These are phyloP conservation scores for Epiblema foenella DNA, from an alignment of 2,888 invertebrate species.

Conservation along the genomic window DNA sequence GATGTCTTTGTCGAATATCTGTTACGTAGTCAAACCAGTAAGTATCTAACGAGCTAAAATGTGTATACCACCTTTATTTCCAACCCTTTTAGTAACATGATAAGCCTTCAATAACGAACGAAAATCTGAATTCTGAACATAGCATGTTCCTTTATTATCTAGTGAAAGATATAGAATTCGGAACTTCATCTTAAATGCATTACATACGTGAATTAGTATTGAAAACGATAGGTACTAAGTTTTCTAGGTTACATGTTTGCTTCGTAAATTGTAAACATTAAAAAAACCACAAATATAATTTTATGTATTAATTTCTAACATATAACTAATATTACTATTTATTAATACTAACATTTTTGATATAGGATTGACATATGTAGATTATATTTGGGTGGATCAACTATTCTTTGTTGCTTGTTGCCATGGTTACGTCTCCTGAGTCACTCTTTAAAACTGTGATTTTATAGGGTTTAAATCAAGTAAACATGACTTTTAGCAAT, in stretches of 20 bases:
- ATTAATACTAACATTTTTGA: no score
- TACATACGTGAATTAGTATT: neutral
- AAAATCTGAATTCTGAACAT: neutral
- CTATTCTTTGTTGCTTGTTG: no score
- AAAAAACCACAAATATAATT: neutral
- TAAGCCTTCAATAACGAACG: conserved; percentile 12
- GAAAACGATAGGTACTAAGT: neutral
- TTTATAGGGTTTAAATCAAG: no score
- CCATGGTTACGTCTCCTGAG: no score
- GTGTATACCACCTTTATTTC: conserved; percentile 10
- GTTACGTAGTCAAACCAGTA: conserved; percentile 25
- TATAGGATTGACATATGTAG: no score
- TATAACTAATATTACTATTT: no score
- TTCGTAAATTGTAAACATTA: neutral
- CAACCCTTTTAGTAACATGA: conserved; percentile 27
- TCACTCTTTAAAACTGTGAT: no score
- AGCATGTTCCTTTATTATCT: neutral
- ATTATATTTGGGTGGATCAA: no score
- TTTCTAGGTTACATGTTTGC: neutral
- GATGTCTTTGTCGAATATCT: conserved; percentile 28
- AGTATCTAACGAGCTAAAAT: conserved; percentile 5
- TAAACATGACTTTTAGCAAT: no score
- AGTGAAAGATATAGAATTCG: neutral
- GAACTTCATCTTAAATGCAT: neutral
- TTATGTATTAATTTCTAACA: no score